These are phyloP conservation scores for Coecobrya sp. DNA, from an alignment of 2,888 invertebrate species.

Conservation along the genomic window DNA sequence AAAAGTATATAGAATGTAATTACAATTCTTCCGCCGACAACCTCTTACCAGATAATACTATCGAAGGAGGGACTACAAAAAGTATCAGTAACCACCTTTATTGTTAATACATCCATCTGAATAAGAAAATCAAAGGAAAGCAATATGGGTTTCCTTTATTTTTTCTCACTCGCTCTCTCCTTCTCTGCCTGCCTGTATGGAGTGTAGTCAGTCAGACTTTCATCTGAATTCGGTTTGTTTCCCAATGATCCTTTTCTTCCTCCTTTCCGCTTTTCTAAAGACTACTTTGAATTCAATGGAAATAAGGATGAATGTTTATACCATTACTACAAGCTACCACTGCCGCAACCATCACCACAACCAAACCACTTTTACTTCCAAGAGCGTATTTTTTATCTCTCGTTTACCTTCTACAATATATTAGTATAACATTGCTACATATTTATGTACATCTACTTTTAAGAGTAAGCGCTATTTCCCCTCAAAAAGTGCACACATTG, in stretches of 20 bases:
- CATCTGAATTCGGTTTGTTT: constrained; percentile 79
- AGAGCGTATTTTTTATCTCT: constrained; percentile 15
- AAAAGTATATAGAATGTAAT: constrained; percentile 75
- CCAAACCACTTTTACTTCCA: constrained; percentile 45
- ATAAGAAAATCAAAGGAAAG: not conserved
- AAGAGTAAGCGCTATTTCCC: constrained; percentile 55
- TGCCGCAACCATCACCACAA: constrained; percentile 49
- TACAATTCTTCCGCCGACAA: constrained; percentile 71
- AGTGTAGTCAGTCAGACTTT: constrained; percentile 71
- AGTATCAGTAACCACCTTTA: constrained; percentile 62
- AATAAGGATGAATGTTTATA: constrained; percentile 76
- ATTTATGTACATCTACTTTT: constrained; percentile 18
- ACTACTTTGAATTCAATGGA: constrained; percentile 77
- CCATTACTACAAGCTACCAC: constrained; percentile 38
- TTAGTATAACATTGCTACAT: not conserved
- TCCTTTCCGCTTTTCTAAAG: too few relatives aligned
- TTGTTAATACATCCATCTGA: not conserved
- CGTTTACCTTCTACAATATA: constrained; percentile 48
- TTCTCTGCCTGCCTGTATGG: too few relatives aligned
- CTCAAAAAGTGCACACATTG: constrained; percentile 56
- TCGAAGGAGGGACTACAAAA: constrained; percentile 1
- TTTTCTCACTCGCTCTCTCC: not conserved
- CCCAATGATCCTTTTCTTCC: constrained; percentile 77
- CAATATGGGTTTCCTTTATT: constrained; percentile 36
- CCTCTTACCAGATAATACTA: constrained; percentile 39